Percentiles rank a stretch among this genome's conserved stretches.
These are phyloP conservation scores for Ischnura elegans DNA, from an alignment of 2,888 invertebrate species.

Conservation along the genomic window DNA sequence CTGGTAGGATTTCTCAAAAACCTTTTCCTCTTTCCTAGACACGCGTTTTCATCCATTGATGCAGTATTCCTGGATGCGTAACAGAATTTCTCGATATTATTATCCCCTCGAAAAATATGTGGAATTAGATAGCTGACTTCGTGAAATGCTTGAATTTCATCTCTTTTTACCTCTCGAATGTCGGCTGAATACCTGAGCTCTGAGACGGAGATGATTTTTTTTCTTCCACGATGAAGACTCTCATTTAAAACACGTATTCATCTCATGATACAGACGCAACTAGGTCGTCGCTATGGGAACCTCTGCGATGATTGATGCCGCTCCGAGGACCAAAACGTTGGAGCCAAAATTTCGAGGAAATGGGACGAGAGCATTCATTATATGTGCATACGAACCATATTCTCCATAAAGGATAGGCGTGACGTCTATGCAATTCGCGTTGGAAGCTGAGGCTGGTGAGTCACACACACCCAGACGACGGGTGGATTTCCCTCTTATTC, in stretches of 20 bases:
- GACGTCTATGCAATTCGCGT: neutral
- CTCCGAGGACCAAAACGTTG: neutral
- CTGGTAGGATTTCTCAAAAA: too few species aligned
- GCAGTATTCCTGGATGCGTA: too few species aligned
- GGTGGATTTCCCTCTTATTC: too few species aligned
- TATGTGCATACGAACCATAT: neutral
- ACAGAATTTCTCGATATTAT: too few species aligned
- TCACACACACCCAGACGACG: too few species aligned
- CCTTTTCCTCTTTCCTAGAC: too few species aligned
- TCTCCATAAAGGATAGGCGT: neutral
- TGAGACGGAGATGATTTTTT: neutral
- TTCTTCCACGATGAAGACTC: neutral
- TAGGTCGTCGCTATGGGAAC: constrained; percentile 16
- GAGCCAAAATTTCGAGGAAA: neutral
- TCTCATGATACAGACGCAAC: neutral
- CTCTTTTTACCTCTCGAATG: neutral
- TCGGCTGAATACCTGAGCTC: neutral
- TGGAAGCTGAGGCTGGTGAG: neutral
- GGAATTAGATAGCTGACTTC: neutral
- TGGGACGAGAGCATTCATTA: neutral
- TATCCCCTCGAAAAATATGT: neutral
- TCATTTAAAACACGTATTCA: neutral
- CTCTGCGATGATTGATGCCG: neutral
- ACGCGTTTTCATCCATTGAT: too few species aligned
- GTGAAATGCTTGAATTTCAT: neutral